phyloP scores from a whole-genome alignment of 2,797 vertebrate genomes.

The Sciurus carolinensis region DNA sequence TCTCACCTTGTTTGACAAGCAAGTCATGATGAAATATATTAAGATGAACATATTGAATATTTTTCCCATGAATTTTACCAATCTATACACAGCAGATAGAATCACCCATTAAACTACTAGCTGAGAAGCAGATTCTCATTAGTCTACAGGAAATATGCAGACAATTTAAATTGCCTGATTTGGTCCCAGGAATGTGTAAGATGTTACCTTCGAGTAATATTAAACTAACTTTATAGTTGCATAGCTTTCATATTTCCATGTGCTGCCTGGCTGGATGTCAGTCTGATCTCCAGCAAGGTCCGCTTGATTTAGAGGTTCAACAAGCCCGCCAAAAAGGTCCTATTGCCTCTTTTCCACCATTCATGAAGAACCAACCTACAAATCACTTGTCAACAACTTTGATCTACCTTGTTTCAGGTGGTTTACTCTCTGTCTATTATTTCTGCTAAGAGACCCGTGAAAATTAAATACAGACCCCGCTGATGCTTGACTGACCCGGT shows the following conservation, averaged over 20 bases:
- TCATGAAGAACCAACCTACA: constrained; percentile 90
- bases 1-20: background rate
- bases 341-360: constrained; percentile 79
- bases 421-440: constrained; percentile 92
- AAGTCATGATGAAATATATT: background rate
- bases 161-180: constrained; percentile 14
- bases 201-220: constrained; percentile 53
- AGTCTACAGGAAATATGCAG: constrained; percentile 43
- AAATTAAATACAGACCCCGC: constrained; percentile 92
- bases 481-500: constrained; percentile 92
- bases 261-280: constrained; percentile 73
- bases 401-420: constrained; percentile 93
- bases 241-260: constrained; percentile 70
- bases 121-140: constrained; percentile 2
- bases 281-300: constrained; percentile 65
- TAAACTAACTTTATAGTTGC: constrained; percentile 73
- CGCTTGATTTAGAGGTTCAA: constrained; percentile 86
- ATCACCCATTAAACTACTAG: constrained; percentile 62
- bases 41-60: constrained; percentile 5
- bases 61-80: background rate
- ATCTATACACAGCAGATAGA: background rate
- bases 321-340: constrained; percentile 81
- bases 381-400: constrained; percentile 92
- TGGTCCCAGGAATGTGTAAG: background rate
- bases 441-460: constrained; percentile 91